A percentile compares a stretch with the other conserved stretches of the same genome.
Evolutionary conservation across 2,797 vertebrate genomes (phyloP).

Genomic region (Coccyzus lansbergi): DNA sequence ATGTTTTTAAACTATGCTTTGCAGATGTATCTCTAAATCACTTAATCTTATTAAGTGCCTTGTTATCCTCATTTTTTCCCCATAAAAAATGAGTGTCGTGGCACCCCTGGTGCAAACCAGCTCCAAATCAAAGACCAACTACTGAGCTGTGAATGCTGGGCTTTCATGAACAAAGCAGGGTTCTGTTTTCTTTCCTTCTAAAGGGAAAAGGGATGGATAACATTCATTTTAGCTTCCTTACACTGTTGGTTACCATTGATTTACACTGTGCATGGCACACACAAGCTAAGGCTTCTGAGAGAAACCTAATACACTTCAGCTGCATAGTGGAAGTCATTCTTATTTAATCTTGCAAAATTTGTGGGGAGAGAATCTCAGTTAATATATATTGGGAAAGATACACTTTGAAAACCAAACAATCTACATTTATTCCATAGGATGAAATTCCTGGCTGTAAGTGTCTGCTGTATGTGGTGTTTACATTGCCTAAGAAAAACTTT

Average conservation of each 20-base stretch:
- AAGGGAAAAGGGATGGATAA: not conserved
- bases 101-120: slow-evolving; percentile 3
- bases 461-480: not conserved
- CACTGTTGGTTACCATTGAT: not conserved
- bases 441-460: not conserved
- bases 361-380: not conserved
- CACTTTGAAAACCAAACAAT: not conserved
- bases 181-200: not conserved
- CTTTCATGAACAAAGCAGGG: slow-evolving; percentile 36
- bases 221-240: not conserved
- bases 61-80: slow-evolving; percentile 20
- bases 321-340: not conserved
- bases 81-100: slow-evolving; percentile 2
- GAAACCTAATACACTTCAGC: not conserved
- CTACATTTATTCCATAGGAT: not conserved
- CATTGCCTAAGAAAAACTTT: not conserved
- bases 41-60: slow-evolving; percentile 52
- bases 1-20: not conserved
- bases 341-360: not conserved
- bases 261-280: not conserved
- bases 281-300: not conserved
- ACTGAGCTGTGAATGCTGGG: slow-evolving; percentile 2
- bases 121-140: slow-evolving; percentile 42
- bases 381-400: not conserved
- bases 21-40: slow-evolving; percentile 36